Percentiles rank a stretch among this genome's conserved stretches.
These are phyloP conservation scores for Danio jaintianensis DNA, from an alignment of 2,797 vertebrate genomes.

Conservation along the genomic window DNA sequence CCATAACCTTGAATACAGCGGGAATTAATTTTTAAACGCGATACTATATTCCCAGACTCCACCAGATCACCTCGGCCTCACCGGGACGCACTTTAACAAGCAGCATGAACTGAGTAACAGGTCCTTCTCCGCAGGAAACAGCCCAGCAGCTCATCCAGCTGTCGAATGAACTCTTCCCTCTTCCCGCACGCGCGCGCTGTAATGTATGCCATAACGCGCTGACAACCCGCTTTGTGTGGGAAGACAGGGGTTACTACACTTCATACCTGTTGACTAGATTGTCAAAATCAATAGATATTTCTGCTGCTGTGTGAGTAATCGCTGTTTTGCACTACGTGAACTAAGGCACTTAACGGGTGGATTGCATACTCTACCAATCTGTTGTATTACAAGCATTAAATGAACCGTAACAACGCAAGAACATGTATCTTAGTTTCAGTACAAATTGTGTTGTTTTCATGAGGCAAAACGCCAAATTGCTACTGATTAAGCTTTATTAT, in stretches of 20 bases:
- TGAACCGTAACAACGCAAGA: background rate
- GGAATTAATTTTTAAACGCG: background rate
- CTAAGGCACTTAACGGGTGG: conserved; percentile 15
- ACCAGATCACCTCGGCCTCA: conserved; percentile 18
- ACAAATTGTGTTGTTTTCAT: background rate
- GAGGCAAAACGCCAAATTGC: background rate
- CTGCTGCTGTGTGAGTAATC: conserved; percentile 27
- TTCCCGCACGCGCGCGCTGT: conserved; percentile 32
- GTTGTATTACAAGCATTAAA: conserved; percentile 1
- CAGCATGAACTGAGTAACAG: conserved; percentile 69
- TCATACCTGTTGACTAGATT: conserved; percentile 31
- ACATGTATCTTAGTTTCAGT: background rate
- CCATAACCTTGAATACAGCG: conserved; percentile 65
- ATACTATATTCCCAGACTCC: conserved; percentile 9
- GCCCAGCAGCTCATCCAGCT: conserved; percentile 58
- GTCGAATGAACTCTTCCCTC: conserved; percentile 54
- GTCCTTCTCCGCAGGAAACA: conserved; percentile 52
- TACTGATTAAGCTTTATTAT: background rate
- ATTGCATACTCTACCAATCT: background rate
- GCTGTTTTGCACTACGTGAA: conserved; percentile 14
- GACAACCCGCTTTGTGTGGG: conserved; percentile 44
- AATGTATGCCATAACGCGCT: conserved; percentile 12
- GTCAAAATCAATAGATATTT: conserved; percentile 42
- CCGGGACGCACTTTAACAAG: conserved; percentile 20
- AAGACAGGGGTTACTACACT: conserved; percentile 45